Percentiles rank a stretch among this genome's conserved stretches.
phyloP scores from a whole-genome alignment of 2,113 vertebrate genomes.

The Ivindomyrus marchei region DNA sequence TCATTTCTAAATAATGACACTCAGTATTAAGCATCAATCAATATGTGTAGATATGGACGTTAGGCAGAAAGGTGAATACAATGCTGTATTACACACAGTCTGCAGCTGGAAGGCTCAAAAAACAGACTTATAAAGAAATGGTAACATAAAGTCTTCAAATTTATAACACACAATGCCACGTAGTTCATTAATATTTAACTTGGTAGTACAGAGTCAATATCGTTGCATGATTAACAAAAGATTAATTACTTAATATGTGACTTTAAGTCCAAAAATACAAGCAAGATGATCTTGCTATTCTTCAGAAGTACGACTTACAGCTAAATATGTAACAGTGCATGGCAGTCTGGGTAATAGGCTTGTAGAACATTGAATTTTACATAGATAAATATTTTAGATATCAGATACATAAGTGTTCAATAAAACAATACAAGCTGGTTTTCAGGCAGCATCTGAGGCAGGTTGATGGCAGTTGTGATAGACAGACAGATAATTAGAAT shows the following conservation, averaged over 20 bases:
- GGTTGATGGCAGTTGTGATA: background rate
- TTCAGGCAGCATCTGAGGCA: background rate
- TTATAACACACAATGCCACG: background rate
- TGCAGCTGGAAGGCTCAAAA: background rate
- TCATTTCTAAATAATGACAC: slow-evolving; percentile 38
- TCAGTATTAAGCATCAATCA: slow-evolving; percentile 32
- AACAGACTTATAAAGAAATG: background rate
- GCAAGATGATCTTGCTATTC: background rate
- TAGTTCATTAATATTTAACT: slow-evolving; percentile 23
- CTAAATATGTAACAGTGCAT: background rate
- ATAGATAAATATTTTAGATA: background rate
- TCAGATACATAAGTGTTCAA: background rate
- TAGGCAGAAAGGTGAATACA: too few species aligned
- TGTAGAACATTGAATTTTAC: background rate
- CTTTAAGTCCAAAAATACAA: background rate
- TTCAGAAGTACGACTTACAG: background rate
- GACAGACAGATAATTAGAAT: background rate
- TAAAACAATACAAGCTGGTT: background rate
- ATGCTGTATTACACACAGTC: background rate
- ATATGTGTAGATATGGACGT: slow-evolving; percentile 11
- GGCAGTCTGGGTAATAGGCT: background rate
- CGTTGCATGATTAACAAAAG: slow-evolving; percentile 13
- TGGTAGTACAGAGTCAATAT: slow-evolving; percentile 24
- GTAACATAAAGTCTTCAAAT: background rate
- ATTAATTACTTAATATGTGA: slow-evolving; percentile 29